A percentile compares a stretch with the other conserved stretches of the same genome.
phyloP scores from a whole-genome alignment of 2,888 invertebrate species.

The Synergus itoensis region DNA sequence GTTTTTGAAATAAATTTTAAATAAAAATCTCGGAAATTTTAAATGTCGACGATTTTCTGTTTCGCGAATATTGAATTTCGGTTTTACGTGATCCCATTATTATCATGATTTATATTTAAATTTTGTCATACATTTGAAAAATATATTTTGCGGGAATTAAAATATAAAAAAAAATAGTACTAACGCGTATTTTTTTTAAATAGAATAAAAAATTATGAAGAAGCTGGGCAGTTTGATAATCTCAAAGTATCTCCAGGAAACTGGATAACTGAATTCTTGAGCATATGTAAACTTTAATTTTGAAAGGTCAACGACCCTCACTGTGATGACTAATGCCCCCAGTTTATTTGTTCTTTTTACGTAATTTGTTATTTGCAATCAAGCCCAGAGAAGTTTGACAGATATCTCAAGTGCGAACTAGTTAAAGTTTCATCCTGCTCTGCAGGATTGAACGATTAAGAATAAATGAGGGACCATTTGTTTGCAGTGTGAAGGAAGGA shows the following conservation, averaged over 20 bases:
- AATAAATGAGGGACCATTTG: constrained; percentile 31
- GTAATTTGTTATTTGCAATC: constrained; percentile 9
- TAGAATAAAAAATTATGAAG: background rate
- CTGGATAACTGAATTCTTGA: background rate
- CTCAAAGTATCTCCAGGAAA: background rate
- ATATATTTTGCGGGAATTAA: too few species aligned
- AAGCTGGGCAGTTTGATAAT: background rate
- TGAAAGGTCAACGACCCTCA: background rate
- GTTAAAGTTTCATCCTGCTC: background rate
- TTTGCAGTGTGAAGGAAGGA: constrained; percentile 70
- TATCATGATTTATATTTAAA: too few species aligned
- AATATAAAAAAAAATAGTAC: too few species aligned
- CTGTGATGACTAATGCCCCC: background rate
- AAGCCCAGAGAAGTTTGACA: background rate
- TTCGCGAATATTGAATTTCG: too few species aligned
- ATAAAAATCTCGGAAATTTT: too few species aligned
- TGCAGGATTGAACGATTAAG: constrained; percentile 22
- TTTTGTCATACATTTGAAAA: too few species aligned
- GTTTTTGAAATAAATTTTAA: too few species aligned
- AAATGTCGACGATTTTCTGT: too few species aligned
- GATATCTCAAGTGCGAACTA: background rate
- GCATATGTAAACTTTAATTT: background rate
- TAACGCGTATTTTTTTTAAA: background rate
- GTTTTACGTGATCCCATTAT: too few species aligned
- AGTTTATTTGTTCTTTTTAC: background rate